A percentile compares a stretch with the other conserved stretches of the same genome.
Conservation (phyloP, 2,888 invertebrate species). For the Caenorhabditis panamensis region DNA sequence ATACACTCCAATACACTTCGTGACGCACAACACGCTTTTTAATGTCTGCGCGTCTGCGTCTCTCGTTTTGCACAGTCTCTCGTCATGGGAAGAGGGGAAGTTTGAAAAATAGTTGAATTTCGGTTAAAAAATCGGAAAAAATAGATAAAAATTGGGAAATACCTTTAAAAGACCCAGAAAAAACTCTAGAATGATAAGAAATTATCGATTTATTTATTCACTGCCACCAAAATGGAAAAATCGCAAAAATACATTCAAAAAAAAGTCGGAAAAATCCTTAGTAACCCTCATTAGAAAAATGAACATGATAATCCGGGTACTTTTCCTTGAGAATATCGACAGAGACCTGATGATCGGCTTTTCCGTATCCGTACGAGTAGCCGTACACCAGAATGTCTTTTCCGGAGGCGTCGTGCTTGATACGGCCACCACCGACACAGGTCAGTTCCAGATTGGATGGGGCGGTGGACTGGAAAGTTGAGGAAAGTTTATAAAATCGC, state of each 20-base stretch:
- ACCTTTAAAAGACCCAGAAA: too few species aligned
- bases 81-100: neutral
- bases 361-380: constrained; percentile 91
- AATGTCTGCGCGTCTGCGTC: constrained; percentile 19
- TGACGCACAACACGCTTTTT: constrained; percentile 51
- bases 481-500: neutral
- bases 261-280: constrained; percentile 80
- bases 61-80: neutral
- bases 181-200: too few species aligned
- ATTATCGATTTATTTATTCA: too few species aligned
- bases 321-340: constrained; percentile 87
- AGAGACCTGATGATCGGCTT: constrained; percentile 90
- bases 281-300: constrained; percentile 91
- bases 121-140: too few species aligned
- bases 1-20: constrained; percentile 52
- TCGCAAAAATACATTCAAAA: neutral
- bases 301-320: constrained; percentile 88
- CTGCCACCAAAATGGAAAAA: too few species aligned
- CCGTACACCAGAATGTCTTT: constrained; percentile 93
- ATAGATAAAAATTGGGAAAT: too few species aligned
- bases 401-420: constrained; percentile 88
- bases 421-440: constrained; percentile 94
- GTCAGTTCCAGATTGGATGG: constrained; percentile 61
- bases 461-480: neutral
- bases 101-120: neutral